Percentiles rank a stretch among this genome's conserved stretches.
These are phyloP conservation scores for Rhinoraja longicauda DNA, from an alignment of 2,797 vertebrate genomes.

Conservation along the genomic window DNA sequence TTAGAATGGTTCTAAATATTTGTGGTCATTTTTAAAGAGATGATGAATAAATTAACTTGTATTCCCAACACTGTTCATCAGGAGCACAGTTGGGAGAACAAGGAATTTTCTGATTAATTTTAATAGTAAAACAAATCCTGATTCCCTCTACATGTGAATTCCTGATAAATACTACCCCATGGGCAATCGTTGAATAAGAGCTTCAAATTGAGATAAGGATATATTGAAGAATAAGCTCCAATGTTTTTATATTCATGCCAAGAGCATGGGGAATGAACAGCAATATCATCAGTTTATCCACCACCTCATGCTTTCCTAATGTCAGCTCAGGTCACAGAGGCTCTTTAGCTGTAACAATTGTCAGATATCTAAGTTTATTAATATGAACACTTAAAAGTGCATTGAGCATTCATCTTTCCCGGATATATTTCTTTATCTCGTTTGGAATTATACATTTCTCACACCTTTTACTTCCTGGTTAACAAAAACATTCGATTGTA, in stretches of 20 bases:
- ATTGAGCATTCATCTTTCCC: background rate
- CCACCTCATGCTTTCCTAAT: background rate
- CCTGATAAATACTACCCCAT: background rate
- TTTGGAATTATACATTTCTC: background rate
- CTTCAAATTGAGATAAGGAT: slow-evolving; percentile 2
- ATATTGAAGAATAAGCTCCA: background rate
- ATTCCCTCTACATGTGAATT: background rate
- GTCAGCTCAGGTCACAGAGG: background rate
- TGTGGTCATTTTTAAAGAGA: background rate
- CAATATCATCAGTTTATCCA: background rate
- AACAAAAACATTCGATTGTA: background rate
- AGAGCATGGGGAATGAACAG: background rate
- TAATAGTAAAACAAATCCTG: background rate
- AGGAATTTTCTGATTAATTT: slow-evolving; percentile 23
- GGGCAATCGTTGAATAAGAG: background rate
- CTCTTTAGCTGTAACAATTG: background rate
- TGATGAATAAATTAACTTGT: background rate
- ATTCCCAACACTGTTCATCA: background rate
- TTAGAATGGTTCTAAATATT: background rate
- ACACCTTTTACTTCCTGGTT: background rate
- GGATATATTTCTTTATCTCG: background rate
- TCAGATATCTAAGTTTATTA: background rate
- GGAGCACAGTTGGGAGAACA: background rate
- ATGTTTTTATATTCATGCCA: background rate
- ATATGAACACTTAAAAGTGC: background rate